Conservation (phyloP, 2,113 vertebrate species). For the Saguinus imperator region DNA sequence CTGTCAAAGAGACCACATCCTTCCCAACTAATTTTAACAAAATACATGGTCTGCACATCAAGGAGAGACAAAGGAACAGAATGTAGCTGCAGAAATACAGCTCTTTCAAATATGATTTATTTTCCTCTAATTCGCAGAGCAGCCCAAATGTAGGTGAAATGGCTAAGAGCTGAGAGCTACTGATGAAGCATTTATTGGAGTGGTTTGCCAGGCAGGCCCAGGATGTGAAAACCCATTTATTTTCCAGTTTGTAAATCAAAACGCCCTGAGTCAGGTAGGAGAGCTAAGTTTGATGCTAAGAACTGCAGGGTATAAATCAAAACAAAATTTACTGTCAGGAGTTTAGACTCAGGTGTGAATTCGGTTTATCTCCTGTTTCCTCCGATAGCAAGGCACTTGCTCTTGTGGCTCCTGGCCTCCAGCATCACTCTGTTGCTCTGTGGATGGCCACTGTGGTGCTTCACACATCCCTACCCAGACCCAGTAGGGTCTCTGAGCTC, state of each 20-base stretch:
- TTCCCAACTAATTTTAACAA: neutral
- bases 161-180: neutral
- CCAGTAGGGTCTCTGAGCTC: neutral
- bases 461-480: neutral
- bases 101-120: slow-evolving; percentile 37
- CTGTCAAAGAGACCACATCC: neutral
- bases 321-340: slow-evolving; percentile 33
- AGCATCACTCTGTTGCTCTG: neutral
- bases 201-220: slow-evolving; percentile 41
- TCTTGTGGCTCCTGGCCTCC: neutral
- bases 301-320: neutral
- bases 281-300: neutral
- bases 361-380: neutral
- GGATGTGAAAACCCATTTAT: slow-evolving; percentile 45
- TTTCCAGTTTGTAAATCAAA: slow-evolving; percentile 52
- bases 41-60: neutral
- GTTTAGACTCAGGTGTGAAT: neutral
- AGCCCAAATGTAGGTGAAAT: neutral
- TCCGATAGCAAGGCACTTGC: neutral
- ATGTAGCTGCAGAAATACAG: neutral
- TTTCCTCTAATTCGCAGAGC: slow-evolving; percentile 34
- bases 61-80: slow-evolving; percentile 16
- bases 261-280: slow-evolving; percentile 22
- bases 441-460: rapidly evolving
- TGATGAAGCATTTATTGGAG: slow-evolving; percentile 43